Evolutionary conservation across 2,888 invertebrate species (phyloP), one percentile per base, ranked within the genome.

Genomic region (Aphrophora alni): DNA sequence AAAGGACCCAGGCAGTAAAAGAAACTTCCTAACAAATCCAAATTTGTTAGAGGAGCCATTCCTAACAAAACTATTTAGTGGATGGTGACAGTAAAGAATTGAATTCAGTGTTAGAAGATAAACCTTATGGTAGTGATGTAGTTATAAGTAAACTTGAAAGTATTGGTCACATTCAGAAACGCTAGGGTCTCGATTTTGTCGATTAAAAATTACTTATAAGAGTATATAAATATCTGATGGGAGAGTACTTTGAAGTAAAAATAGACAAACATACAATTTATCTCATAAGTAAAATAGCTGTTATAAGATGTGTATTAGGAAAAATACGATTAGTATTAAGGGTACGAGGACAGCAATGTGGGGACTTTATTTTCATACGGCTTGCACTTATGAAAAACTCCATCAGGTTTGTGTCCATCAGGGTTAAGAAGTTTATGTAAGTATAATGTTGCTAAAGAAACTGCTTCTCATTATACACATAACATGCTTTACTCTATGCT

Each of bases 341-440:
- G 77, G 81, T 8, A 85, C 85, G 84, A 84, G 84, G 69, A 83
- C 82, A 71, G 85, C 81, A 10, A 81, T 86, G 72, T 85, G 84
- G 85, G 84, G 85, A 8, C 82, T 82, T 8, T 86, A 81, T 77
- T 82, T 80, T 27, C 85, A 85, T 73, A 83, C 33, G 17, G 38
- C 25, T 12, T 75, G 17, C 1, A 75, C 38, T 14, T 14, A 75
- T 21, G 26, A 14, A 25, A 44, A 38, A 4, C 75, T 44, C 8
- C 1, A 75, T 21, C 38, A 75, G 21, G 4, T 0, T 38, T 38
- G n/a, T 75, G 75, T 4, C 73, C 76, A 0, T 76, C 38, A 38
- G 51, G 28, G n/a, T n/a, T n/a, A n/a, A n/a, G n/a, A n/a, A n/a
- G n/a, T n/a, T n/a, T n/a, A n/a, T n/a, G n/a, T n/a, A n/a, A n/a